These are phyloP conservation scores for Actinia equina DNA, from an alignment of 64 coral and sea anemone genomes.

Conservation along the genomic window DNA sequence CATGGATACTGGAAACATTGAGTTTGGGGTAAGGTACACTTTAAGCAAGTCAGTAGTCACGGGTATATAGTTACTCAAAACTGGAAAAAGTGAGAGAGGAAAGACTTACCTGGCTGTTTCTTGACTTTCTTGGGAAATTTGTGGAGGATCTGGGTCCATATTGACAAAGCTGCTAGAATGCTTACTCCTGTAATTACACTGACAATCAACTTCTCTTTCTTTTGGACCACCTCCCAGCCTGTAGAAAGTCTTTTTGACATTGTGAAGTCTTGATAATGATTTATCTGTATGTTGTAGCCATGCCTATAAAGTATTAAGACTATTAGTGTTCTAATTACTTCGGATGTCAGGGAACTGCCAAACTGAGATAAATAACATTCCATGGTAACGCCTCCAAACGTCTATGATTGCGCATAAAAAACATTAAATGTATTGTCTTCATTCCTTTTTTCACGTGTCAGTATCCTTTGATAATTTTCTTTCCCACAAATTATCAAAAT, in stretches of 20 bases:
- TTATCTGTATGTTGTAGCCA: constrained; percentile 67
- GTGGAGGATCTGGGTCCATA: constrained; percentile 60
- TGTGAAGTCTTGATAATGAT: constrained; percentile 75
- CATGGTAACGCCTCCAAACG: too few relatives aligned
- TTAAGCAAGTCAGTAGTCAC: too few relatives aligned
- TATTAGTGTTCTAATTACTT: too few relatives aligned
- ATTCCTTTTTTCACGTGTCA: too few relatives aligned
- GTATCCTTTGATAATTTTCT: too few relatives aligned
- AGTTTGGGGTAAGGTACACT: too few relatives aligned
- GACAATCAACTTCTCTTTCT: constrained; percentile 74
- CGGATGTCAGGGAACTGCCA: too few relatives aligned
- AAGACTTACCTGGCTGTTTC: constrained; percentile 48
- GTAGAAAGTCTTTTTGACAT: constrained; percentile 77
- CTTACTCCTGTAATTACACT: constrained; percentile 79
- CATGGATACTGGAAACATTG: too few relatives aligned
- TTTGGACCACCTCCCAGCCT: constrained; percentile 61
- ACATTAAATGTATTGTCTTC: too few relatives aligned
- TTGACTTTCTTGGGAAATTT: constrained; percentile 62
- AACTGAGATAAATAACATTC: too few relatives aligned
- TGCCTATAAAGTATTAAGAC: constrained; percentile 10
- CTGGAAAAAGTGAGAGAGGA: background rate
- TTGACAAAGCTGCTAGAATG: constrained; percentile 53
- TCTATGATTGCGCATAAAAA: too few relatives aligned
- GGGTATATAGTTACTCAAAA: background rate
- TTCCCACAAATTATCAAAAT: too few relatives aligned